Evolutionary conservation across 2,797 vertebrate genomes (phyloP).

Genomic region (Tamandua tetradactyla): DNA sequence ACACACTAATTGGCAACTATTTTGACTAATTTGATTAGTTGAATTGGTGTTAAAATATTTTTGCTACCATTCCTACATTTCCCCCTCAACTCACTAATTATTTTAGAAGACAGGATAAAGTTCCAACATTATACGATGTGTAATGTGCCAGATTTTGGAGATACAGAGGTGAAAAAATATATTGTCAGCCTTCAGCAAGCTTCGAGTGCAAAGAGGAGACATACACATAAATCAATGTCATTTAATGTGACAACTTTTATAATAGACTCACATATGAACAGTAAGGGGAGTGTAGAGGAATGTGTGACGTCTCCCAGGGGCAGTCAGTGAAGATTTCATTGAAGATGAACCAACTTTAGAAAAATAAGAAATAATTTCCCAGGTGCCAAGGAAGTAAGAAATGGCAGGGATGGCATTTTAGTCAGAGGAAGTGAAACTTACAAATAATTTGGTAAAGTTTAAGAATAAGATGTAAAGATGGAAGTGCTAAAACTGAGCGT

Average conservation of each 20-base stretch:
- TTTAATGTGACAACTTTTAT: background rate
- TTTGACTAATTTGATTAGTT: constrained; percentile 8
- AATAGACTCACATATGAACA: background rate
- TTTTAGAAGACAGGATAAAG: background rate
- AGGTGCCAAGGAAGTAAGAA: background rate
- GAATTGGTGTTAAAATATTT: background rate
- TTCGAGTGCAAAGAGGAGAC: background rate
- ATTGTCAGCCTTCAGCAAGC: background rate
- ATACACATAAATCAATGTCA: background rate
- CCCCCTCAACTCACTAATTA: background rate
- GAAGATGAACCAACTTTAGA: background rate
- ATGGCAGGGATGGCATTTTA: background rate
- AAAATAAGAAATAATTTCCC: background rate
- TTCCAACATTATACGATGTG: background rate
- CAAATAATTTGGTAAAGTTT: background rate
- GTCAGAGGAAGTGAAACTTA: background rate
- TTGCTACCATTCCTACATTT: background rate
- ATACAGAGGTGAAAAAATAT: background rate
- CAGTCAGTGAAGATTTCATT: background rate
- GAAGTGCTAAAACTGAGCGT: background rate
- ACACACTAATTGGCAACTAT: background rate
- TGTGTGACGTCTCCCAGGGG: background rate
- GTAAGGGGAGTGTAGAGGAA: background rate
- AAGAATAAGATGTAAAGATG: background rate
- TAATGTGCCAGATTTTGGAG: background rate